Evolutionary conservation across 2,113 vertebrate genomes (phyloP).

Genomic region (Trinectes maculatus): DNA sequence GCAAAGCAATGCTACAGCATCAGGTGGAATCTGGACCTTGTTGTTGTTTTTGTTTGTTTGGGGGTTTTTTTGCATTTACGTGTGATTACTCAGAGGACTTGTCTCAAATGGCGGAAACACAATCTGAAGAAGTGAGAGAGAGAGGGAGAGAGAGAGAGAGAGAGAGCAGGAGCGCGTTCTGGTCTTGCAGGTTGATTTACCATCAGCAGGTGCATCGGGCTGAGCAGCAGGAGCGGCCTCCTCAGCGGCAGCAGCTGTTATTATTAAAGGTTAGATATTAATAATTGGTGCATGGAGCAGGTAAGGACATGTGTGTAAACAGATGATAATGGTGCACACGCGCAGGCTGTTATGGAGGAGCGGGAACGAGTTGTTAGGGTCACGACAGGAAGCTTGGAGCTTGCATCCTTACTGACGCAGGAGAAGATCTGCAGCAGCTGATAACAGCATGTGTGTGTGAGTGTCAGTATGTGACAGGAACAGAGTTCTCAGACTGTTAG

Average conservation of each 20-base stretch:
- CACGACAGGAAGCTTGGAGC: too few relatives aligned
- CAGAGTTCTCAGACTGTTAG: too few relatives aligned
- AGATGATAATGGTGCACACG: too few relatives aligned
- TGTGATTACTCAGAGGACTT: too few relatives aligned
- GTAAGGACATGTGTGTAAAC: slow-evolving; percentile 3
- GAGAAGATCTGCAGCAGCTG: too few relatives aligned
- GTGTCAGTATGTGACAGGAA: too few relatives aligned
- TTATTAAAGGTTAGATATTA: slow-evolving; percentile 55
- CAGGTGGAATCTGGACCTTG: slow-evolving; percentile 12
- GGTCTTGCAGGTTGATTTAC: slow-evolving; percentile 44
- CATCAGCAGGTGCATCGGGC: slow-evolving; percentile 43
- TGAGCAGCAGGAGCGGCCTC: slow-evolving; percentile 55
- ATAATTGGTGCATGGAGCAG: slow-evolving; percentile 35
- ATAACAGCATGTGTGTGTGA: too few relatives aligned
- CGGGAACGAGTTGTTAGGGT: too few relatives aligned
- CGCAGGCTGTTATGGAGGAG: too few relatives aligned
- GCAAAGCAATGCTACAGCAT: slow-evolving; percentile 38
- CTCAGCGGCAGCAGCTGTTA: slow-evolving; percentile 39
- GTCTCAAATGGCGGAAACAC: slow-evolving; percentile 3
- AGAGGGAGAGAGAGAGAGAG: slow-evolving; percentile 3
- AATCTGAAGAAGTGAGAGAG: slow-evolving; percentile 3
- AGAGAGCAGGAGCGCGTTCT: slow-evolving; percentile 1
- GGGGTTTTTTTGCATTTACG: too few relatives aligned
- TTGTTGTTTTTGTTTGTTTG: too few relatives aligned
- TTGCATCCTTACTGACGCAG: too few relatives aligned